Base-by-base conservation (phyloP, 2,797 vertebrate genomes). In the Spheniscus humboldti region DNA sequence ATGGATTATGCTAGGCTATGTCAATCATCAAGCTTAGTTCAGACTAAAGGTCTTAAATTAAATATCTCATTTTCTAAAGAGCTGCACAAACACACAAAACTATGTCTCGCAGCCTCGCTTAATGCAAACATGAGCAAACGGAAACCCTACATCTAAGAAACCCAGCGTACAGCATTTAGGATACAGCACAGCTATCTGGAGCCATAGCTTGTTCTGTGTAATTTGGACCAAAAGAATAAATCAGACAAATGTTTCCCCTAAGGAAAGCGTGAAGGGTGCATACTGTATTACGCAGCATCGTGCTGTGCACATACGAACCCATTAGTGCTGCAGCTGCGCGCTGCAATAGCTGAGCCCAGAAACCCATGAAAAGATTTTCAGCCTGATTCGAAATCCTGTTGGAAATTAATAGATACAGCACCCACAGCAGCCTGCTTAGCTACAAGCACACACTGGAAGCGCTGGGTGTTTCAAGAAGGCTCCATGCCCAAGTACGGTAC, bases 21-120 rank as follows among this genome's bases (percentile, higher is more conserved):
- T 50, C 85, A 87, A 91, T 82, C 93, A 92, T 31, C 57, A 33
- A 86, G 60, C 56, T 92, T 57, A 84, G 89, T n/a, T 64, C 52
- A 73, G 78, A 50, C 59, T 88, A 78, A 72, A 66, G 53, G 68
- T 55, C 88, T 89, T 56, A 60, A 78, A 23, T 59, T 35, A 35
- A 60, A 24, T 4, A 72, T 55, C 45, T 85, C 59, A 60, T 89
- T 94, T 87, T 77, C 88, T 84, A 43, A 60, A 90, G 68, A 73
- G 60, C 59, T 48, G 48, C 75, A 64, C 64, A 77, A 83, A 56
- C 39, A 79, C 41, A 67, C 4, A 30, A 39, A 88, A 4, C 27
- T 48, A 10, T 5, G 1, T 28, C 83, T 53, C 20, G 6, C 53
- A 50, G 72, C 25, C 52, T 55, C 11, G 1, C 37, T 95, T 82